phyloP scores from a whole-genome alignment of 2,888 invertebrate genomes.

The Andrena bicolor region DNA sequence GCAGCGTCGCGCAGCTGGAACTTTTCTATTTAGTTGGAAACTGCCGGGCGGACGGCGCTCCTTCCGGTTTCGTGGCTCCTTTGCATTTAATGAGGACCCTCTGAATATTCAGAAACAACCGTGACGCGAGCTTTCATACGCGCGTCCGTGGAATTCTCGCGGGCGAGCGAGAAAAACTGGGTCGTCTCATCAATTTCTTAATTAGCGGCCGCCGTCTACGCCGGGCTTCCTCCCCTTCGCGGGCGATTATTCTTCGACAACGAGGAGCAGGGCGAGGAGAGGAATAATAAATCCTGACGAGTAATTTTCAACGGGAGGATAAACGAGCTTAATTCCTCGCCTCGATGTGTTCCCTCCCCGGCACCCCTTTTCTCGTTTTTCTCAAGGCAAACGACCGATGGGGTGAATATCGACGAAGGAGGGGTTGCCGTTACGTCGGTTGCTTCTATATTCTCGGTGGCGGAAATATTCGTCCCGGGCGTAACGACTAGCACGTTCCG shows the following conservation, averaged over 20 bases:
- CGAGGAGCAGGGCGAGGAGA: not conserved
- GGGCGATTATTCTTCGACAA: not conserved
- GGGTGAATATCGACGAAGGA: not conserved
- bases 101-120: slow-evolving; percentile 59
- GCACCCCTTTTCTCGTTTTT: too few relatives aligned
- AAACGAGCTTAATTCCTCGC: slow-evolving; percentile 12
- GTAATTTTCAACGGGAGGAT: slow-evolving; percentile 12
- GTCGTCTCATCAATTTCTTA: slow-evolving; percentile 44
- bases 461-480: slow-evolving; percentile 53
- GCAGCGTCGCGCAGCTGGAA: slow-evolving; percentile 36
- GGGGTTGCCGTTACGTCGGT: not conserved
- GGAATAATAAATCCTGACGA: slow-evolving; percentile 27
- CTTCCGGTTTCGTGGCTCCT: slow-evolving; percentile 58
- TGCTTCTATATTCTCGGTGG: not conserved
- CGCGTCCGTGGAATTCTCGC: not conserved
- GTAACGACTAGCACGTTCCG: slow-evolving; percentile 48
- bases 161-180: slow-evolving; percentile 11
- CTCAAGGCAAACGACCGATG: not conserved
- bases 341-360: not conserved
- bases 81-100: slow-evolving; percentile 60
- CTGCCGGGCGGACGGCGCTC: slow-evolving; percentile 27
- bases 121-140: slow-evolving; percentile 12
- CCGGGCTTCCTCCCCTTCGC: not conserved
- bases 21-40: slow-evolving; percentile 58
- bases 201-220: slow-evolving; percentile 15